A percentile compares a stretch with the other conserved stretches of the same genome.
These are phyloP conservation scores for Listronotus oregonensis DNA, from an alignment of 1,140 invertebrate species.

Conservation along the genomic window DNA sequence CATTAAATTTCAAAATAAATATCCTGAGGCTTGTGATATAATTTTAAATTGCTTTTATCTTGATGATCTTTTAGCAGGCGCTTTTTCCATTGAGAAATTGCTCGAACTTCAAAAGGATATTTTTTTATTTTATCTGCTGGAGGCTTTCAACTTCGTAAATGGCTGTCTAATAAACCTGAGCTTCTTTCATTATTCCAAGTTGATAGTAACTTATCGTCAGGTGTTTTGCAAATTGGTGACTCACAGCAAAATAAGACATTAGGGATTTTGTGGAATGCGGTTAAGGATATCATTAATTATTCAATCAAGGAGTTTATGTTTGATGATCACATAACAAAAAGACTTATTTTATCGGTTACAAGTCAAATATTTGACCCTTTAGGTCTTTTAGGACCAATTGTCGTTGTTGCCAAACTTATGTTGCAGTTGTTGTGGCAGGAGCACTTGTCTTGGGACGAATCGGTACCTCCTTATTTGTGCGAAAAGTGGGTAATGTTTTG, in stretches of 20 bases:
- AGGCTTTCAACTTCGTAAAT: no score
- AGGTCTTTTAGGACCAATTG: background rate
- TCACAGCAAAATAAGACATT: constrained; percentile 1
- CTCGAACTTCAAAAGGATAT: no score
- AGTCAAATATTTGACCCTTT: constrained; percentile 2
- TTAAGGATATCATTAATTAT: constrained; percentile 1
- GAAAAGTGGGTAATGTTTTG: background rate
- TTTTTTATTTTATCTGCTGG: no score
- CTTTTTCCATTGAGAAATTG: no score
- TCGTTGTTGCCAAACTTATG: constrained; percentile 2
- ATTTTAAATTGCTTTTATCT: constrained; percentile 56
- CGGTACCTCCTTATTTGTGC: background rate
- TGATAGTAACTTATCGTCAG: no score
- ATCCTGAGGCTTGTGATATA: constrained; percentile 40
- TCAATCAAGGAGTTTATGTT: background rate
- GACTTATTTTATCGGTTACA: background rate
- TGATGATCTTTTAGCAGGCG: constrained; percentile 53
- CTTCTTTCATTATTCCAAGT: no score
- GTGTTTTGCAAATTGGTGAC: no score
- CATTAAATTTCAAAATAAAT: constrained; percentile 35
- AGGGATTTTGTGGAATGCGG: background rate
- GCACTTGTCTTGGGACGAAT: background rate
- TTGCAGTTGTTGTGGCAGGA: background rate
- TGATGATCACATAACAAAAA: background rate
- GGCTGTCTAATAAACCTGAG: no score